Evolutionary conservation across 1,140 invertebrate genomes (phyloP), one percentile per base, ranked within the genome.

Genomic region (Aporrectodea caliginosa): DNA sequence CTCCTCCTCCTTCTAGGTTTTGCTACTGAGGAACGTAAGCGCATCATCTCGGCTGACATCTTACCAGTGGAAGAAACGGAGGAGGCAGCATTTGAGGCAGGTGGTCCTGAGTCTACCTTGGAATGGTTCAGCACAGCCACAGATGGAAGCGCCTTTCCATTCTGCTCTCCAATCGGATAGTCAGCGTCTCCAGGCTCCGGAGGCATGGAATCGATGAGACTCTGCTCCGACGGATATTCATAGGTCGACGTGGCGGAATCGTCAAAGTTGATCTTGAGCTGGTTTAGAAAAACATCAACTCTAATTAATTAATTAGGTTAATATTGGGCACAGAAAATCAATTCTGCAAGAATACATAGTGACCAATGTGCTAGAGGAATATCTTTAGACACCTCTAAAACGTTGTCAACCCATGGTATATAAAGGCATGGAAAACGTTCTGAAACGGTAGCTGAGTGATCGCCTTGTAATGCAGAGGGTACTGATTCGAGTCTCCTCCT

Each of bases 181-280:
- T 58, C 43, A 6, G 22, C 43, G 43, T 58, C 43, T 22, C 6
- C 43, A 58, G 22, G 6, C 6, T 58, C 43, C 6, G 43, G 43
- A 6, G 43, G 43, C 43, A 6, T 12, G 22, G 43, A 30, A 32
- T 74, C 73, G 73, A 74, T 33, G 73, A 74, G 73, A 33, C 73
- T 74, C 73, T 74, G 73, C 30, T 74, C 73, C 6, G 73, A 74
- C 1, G 73, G 73, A 33, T 74, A 74, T 74, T 74, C 73, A 34
- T 31, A 34, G 16, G 16, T 32, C n/a, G 32, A n/a, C 1, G 73
- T 74, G 16, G 73, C 34, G 16, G 31, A n/a, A 34, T 74, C 73
- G 73, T 74, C 73, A 33, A 74, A 74, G 73, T 33, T 31, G 73
- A 33, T 74, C 31, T 74, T 74, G 27, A 74, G 73, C 73, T 74